Percentiles rank a stretch among this genome's conserved stretches.
phyloP scores from a whole-genome alignment of 2,113 vertebrate genomes.

The Tyto alba region DNA sequence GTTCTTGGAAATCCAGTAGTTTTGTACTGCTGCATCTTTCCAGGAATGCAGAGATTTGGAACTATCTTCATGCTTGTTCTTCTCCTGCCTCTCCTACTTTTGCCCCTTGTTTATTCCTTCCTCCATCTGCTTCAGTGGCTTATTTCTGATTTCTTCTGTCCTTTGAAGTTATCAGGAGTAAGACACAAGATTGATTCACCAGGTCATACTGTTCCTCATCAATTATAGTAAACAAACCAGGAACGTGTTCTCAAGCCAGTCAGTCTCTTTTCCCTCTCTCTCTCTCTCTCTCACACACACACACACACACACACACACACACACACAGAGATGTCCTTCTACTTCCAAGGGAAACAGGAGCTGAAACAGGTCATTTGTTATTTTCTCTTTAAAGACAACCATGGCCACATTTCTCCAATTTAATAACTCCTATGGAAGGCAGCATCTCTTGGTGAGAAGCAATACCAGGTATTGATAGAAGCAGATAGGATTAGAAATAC shows the following conservation, averaged over 20 bases:
- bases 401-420: background rate
- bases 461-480: background rate
- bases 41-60: background rate
- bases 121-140: background rate
- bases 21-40: constrained; percentile 1
- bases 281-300: too few species aligned
- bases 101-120: background rate
- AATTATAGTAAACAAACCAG: constrained; percentile 57
- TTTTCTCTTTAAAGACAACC: background rate
- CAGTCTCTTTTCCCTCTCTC: background rate
- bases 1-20: constrained; percentile 2
- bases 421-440: background rate
- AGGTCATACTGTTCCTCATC: constrained; percentile 53
- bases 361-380: background rate
- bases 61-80: background rate
- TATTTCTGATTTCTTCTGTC: constrained; percentile 44
- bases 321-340: background rate
- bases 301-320: background rate
- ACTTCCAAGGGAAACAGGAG: background rate
- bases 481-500: background rate
- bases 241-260: constrained; percentile 27
- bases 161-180: constrained; percentile 46
- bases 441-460: background rate
- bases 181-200: constrained; percentile 58
- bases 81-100: background rate